These are phyloP conservation scores for Solen grandis DNA, from an alignment of 1,140 invertebrate species.

Conservation along the genomic window DNA sequence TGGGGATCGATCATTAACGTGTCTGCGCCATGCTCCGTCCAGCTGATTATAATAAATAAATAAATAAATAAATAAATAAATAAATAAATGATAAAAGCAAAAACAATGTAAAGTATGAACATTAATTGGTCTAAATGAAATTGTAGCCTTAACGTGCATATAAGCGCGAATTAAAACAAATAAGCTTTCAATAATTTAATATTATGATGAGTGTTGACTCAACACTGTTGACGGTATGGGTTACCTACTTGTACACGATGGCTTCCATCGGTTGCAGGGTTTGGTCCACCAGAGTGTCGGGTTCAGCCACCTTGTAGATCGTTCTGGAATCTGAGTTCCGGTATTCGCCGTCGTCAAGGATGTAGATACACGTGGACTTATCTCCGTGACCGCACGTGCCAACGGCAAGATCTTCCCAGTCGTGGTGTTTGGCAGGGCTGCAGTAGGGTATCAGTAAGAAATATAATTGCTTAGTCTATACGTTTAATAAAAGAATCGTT, in stretches of 20 bases:
- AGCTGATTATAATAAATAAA: too few species aligned
- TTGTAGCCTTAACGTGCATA: background rate
- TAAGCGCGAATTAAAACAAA: background rate
- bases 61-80: too few species aligned
- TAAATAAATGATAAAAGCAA: background rate
- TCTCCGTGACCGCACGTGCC: slow-evolving; percentile 52
- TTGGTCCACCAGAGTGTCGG: background rate
- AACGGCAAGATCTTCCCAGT: slow-evolving; percentile 63
- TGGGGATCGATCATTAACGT: slow-evolving; percentile 58
- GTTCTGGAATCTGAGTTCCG: slow-evolving; percentile 13
- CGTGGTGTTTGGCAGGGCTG: slow-evolving; percentile 30
- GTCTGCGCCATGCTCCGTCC: slow-evolving; percentile 54
- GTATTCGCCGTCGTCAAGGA: slow-evolving; percentile 51
- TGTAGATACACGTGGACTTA: slow-evolving; percentile 47
- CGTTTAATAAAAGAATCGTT: background rate
- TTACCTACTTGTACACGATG: slow-evolving; percentile 47
- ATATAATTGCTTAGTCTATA: background rate
- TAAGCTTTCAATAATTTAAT: too few species aligned
- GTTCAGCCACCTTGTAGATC: slow-evolving; percentile 57
- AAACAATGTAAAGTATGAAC: background rate
- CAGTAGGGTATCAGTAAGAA: background rate
- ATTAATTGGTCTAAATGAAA: too few species aligned
- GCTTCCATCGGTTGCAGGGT: slow-evolving; percentile 17
- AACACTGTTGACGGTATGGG: background rate
- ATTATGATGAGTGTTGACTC: too few species aligned